These are phyloP conservation scores for Thereva unica DNA, from an alignment of 2,888 invertebrate genomes.

Conservation along the genomic window DNA sequence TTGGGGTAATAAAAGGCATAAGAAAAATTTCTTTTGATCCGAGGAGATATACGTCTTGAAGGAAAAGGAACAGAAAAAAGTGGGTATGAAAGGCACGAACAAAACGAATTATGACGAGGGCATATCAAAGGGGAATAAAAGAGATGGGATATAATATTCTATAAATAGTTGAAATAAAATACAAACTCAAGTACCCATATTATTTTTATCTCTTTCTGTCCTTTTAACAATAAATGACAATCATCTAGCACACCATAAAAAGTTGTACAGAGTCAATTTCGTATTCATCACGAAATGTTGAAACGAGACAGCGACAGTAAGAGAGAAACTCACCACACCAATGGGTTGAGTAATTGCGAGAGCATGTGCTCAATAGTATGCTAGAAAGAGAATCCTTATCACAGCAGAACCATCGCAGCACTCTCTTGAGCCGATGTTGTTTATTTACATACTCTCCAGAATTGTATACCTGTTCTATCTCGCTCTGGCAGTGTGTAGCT, in stretches of 20 bases:
- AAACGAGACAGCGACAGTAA: conserved; percentile 20
- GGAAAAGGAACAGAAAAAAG: background rate
- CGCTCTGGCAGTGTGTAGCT: too few relatives aligned
- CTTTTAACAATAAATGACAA: conserved; percentile 42
- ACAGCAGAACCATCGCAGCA: too few relatives aligned
- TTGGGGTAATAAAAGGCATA: conserved; percentile 1
- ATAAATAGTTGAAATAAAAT: conserved; percentile 39
- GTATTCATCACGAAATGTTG: conserved; percentile 38
- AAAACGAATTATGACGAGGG: background rate
- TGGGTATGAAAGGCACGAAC: background rate
- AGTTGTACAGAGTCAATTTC: conserved; percentile 43
- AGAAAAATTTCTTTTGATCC: conserved; percentile 6
- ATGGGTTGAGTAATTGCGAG: too few relatives aligned
- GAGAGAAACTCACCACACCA: background rate
- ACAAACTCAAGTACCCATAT: conserved; percentile 38
- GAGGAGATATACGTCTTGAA: conserved; percentile 6
- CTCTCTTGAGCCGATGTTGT: too few relatives aligned
- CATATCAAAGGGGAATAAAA: conserved; percentile 1
- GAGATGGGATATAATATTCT: conserved; percentile 27
- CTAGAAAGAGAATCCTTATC: too few relatives aligned
- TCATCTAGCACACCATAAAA: conserved; percentile 44
- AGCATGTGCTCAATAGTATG: too few relatives aligned
- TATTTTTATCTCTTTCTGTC: conserved; percentile 43
- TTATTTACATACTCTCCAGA: too few relatives aligned
- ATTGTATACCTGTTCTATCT: too few relatives aligned